These are phyloP conservation scores for Coccyzus lansbergi DNA, from an alignment of 2,797 vertebrate genomes.

Conservation along the genomic window DNA sequence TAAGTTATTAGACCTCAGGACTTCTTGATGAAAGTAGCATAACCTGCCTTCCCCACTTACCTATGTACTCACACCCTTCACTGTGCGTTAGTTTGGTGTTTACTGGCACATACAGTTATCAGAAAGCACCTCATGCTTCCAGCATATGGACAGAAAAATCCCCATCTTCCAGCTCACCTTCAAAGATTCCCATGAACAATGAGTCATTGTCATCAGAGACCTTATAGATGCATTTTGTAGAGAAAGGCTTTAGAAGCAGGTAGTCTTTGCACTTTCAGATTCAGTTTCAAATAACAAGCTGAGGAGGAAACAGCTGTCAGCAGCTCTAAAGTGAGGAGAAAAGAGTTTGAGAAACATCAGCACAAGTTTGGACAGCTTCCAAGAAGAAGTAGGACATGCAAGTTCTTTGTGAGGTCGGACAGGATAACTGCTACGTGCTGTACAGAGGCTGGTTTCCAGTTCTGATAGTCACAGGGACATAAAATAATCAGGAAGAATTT, in stretches of 20 bases:
- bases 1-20: background rate
- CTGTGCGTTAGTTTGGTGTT: background rate
- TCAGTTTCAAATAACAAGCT: background rate
- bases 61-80: background rate
- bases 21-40: background rate
- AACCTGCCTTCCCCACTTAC: background rate
- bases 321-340: background rate
- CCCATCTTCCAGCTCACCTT: background rate
- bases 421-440: background rate
- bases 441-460: background rate
- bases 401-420: background rate
- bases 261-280: background rate
- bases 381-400: background rate
- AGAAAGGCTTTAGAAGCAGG: background rate
- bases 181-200: background rate
- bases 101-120: background rate
- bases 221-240: background rate
- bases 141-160: background rate
- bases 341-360: background rate
- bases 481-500: background rate
- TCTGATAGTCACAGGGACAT: background rate
- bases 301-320: constrained; percentile 22
- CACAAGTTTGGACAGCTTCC: background rate
- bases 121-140: background rate
- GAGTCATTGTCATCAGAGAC: background rate